Base-by-base conservation (phyloP, 2,888 invertebrate genomes). In the Phania funesta region DNA sequence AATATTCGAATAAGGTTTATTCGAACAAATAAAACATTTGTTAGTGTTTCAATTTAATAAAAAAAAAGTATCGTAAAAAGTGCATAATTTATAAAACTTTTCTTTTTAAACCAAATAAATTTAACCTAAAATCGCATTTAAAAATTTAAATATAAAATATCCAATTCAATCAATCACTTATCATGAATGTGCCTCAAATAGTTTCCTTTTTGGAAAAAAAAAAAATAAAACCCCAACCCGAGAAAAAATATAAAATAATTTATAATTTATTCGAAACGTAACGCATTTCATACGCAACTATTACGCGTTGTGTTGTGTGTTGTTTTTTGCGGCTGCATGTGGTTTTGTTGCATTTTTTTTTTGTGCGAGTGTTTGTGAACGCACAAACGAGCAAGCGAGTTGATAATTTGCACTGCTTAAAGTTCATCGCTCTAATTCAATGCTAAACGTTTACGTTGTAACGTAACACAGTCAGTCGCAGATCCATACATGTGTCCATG, bases 351-450 rank as follows among this genome's bases (percentile, higher is more conserved):
- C 70, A 54, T 32, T 46, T 62, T 60, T 65, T 56, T 46, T 20
- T 29, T 56, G n/a, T 8, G 70, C 83, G 20, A 50, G 18, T 71
- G 41, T 62, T 41, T 44, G 52, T 48, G 11, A 38, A 24, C 54
- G 24, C 26, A 52, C 26, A n/a, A 62, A 29, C 50, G n/a, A 44
- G 11, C 60, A 11, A 60, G 35, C 48, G 32, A 74, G 83, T 58
- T 78, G 79, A 60, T 58, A 76, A 70, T 78, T 73, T 76, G 80
- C 62, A 76, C 75, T 83, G 83, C 83, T 80, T 74, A 78, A 87
- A 89, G 88, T 89, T 89, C 88, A 89, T 89, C 87, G 89, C 89
- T 87, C 89, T 86, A 89, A 89, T 89, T 89, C 89, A 89, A 88
- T 89, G 89, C 85, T 85, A 85, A 83, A 80, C 46, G 62, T 16